Base-by-base conservation (phyloP, 2,888 invertebrate species). In the Empis livida region DNA sequence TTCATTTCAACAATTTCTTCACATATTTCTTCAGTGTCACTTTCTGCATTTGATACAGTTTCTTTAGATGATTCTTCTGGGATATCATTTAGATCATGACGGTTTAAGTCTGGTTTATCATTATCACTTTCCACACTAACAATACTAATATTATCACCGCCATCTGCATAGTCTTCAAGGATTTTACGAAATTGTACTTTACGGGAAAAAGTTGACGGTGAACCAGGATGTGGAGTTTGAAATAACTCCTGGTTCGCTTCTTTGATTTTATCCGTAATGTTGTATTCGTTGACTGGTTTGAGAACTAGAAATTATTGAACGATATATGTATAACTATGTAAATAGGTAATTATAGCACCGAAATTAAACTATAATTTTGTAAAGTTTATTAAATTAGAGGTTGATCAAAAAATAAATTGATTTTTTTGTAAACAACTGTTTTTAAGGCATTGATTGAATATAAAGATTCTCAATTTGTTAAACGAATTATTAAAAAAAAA, bases 231-330 rank as follows among this genome's bases (percentile, higher is more conserved):
- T 11, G 46, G 41, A 14, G 49, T 43, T 35, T 64, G 67, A 52
- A 72, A 72, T 13, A 75, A 59, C 55, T 68, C 70, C 50, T 70
- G 65, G 57, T 76, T 76, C 38, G 75, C 75, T 56, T 71, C 68
- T 57, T 71, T 71, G 14, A 76, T 68, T 62, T 72, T 75, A 55
- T 74, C 73, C 50, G 69, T 65, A 49, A 76, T 73, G 56, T 75
- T 73, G 58, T 76, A 76, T 42, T 73, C 74, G 49, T 72, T 72
- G 31, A 72, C 70, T 41, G 71, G 70, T 56, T 68, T 67, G 23
- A 71, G 57, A 61, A 70, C 71, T 71, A 52, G 59, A 63, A 47
- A 42, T 37, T 44, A 39, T 14, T 10, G 0, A 15, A 23, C 6
- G 20, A 20, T 20, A 20, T 20, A 20, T 20, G 20, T 20, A 20